Evolutionary conservation across 1,140 invertebrate species (phyloP).

Genomic region (Drosophila eugracilis): DNA sequence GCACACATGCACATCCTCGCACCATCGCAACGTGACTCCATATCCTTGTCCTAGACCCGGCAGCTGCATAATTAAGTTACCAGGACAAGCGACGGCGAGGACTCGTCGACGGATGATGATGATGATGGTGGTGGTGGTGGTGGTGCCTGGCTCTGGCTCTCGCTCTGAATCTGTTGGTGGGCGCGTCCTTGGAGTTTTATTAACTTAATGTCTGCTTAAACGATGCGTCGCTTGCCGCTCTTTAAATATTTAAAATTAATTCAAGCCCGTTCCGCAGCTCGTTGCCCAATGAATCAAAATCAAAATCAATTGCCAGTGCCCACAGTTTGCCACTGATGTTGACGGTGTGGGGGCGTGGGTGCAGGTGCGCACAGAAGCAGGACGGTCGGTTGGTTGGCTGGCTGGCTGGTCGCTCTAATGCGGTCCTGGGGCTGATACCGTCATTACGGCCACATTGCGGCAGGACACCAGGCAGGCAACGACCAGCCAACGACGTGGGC

Average conservation of each 20-base stretch:
- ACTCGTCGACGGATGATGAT: not conserved
- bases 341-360: not conserved
- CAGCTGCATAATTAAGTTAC: constrained; percentile 76
- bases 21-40: not conserved
- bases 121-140: too few species aligned
- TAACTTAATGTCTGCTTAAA: constrained; percentile 77
- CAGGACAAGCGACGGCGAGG: constrained; percentile 30
- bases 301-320: constrained; percentile 68
- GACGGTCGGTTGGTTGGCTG: not conserved
- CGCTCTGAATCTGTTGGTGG: constrained; percentile 1
- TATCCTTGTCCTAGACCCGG: constrained; percentile 30
- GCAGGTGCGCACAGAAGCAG: not conserved
- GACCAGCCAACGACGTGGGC: constrained; percentile 22
- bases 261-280: constrained; percentile 23
- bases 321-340: constrained; percentile 50
- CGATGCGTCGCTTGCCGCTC: constrained; percentile 51
- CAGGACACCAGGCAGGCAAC: constrained; percentile 23
- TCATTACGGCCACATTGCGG: constrained; percentile 73
- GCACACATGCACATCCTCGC: constrained; percentile 13
- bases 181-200: constrained; percentile 73
- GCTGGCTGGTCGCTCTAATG: constrained; percentile 12
- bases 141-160: too few species aligned
- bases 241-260: constrained; percentile 79
- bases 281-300: constrained; percentile 57
- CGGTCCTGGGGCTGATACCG: constrained; percentile 49